A percentile compares a stretch with the other conserved stretches of the same genome.
Evolutionary conservation across 2,797 vertebrate genomes (phyloP).

Genomic region (Vespertilio murinus): DNA sequence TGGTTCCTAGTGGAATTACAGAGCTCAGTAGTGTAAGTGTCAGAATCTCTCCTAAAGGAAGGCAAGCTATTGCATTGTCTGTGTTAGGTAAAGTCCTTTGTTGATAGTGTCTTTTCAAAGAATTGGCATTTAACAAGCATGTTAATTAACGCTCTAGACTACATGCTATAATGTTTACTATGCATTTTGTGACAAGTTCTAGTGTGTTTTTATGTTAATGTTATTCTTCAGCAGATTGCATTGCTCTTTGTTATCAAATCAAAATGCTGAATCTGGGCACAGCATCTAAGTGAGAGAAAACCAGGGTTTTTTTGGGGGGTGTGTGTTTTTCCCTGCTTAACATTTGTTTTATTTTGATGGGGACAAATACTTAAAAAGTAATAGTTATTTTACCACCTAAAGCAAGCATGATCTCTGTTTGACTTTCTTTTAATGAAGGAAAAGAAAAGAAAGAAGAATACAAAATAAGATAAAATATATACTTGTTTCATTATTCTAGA

Average conservation of each 20-base stretch:
- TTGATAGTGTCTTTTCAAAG: slow-evolving; percentile 49
- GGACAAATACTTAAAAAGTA: neutral
- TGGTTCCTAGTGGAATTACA: slow-evolving; percentile 57
- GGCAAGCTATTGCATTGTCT: slow-evolving; percentile 42
- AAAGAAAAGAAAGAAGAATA: neutral
- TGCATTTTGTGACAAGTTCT: slow-evolving; percentile 80
- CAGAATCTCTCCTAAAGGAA: slow-evolving; percentile 63
- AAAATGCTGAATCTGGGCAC: slow-evolving; percentile 64
- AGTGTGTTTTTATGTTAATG: slow-evolving; percentile 76
- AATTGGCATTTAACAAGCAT: slow-evolving; percentile 76
- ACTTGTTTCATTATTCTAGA: slow-evolving; percentile 1
- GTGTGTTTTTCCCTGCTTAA: neutral
- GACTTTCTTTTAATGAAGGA: neutral
- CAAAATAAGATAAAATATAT: neutral
- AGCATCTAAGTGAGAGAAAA: slow-evolving; percentile 54
- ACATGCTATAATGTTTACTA: slow-evolving; percentile 53
- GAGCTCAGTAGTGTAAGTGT: slow-evolving; percentile 59
- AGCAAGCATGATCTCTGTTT: slow-evolving; percentile 14
- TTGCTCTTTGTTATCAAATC: slow-evolving; percentile 70
- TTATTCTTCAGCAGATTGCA: slow-evolving; percentile 75
- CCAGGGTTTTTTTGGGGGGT: neutral
- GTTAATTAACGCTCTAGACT: slow-evolving; percentile 68
- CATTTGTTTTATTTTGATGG: slow-evolving; percentile 3
- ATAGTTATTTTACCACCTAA: slow-evolving; percentile 33
- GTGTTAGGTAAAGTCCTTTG: slow-evolving; percentile 51